Conservation (phyloP, 2,797 vertebrate genomes). For the Syngnathus rostellatus region DNA sequence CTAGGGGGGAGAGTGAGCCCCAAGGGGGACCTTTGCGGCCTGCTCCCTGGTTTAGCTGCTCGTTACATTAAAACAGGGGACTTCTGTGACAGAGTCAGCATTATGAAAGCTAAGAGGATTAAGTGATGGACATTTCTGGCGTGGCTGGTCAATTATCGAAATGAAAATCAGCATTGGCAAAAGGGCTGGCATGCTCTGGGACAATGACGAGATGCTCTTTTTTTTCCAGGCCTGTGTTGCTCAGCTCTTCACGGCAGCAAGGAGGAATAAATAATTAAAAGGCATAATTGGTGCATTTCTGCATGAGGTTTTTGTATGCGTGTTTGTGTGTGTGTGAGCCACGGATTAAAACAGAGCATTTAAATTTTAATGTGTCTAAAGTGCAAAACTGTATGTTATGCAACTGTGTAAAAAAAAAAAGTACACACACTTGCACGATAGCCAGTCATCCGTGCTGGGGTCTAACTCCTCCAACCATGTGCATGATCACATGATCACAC, state of each 20-base stretch:
- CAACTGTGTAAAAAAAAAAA: slow-evolving; percentile 47
- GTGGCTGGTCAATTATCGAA: slow-evolving; percentile 71
- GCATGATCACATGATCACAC: slow-evolving; percentile 20
- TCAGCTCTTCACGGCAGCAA: slow-evolving; percentile 45
- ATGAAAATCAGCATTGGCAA: slow-evolving; percentile 64
- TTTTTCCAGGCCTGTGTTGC: slow-evolving; percentile 15
- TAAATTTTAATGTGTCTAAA: slow-evolving; percentile 65
- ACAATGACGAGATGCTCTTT: slow-evolving; percentile 45
- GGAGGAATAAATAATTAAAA: slow-evolving; percentile 38
- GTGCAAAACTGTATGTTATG: slow-evolving; percentile 65
- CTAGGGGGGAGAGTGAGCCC: slow-evolving; percentile 26
- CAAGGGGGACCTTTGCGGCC: slow-evolving; percentile 38
- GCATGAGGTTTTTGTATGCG: slow-evolving; percentile 18
- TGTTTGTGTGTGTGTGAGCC: slow-evolving; percentile 30
- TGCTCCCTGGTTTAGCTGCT: slow-evolving; percentile 58
- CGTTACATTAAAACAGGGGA: slow-evolving; percentile 71
- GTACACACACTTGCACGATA: slow-evolving; percentile 33
- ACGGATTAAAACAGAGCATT: slow-evolving; percentile 63
- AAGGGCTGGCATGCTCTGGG: slow-evolving; percentile 47
- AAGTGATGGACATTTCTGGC: slow-evolving; percentile 72
- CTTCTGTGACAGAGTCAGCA: slow-evolving; percentile 73
- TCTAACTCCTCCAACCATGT: slow-evolving; percentile 47
- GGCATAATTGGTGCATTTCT: slow-evolving; percentile 29
- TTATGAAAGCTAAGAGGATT: slow-evolving; percentile 76
- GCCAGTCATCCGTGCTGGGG: slow-evolving; percentile 42